Base-by-base conservation (phyloP, 1,140 invertebrate genomes). In the Copidosoma floridanum region DNA sequence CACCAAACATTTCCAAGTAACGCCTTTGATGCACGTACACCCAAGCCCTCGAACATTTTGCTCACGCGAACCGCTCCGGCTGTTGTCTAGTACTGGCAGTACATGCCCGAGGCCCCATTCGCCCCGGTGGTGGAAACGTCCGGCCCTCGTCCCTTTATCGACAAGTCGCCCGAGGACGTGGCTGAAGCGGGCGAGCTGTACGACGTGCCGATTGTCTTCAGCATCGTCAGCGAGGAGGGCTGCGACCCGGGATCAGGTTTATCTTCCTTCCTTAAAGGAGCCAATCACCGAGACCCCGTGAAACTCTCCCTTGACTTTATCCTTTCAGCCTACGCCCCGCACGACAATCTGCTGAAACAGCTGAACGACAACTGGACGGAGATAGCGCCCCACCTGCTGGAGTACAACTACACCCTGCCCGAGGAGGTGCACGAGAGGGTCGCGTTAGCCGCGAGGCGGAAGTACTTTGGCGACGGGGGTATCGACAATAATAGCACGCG, bases 1-100 rank as follows among this genome's bases (percentile, higher is more conserved):
- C 2, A 71, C 54, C 59, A 52, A 44, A 52, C 16, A 52, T 6
- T 59, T 59, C 24, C 37, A 59, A 52, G 57, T 59, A 51, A 59
- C 21, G 21, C 35, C 3, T 21, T 6, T n/a, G n/a, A n/a, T n/a
- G n/a, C n/a, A n/a, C n/a, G n/a, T n/a, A n/a, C n/a, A n/a, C n/a
- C n/a, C n/a, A n/a, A n/a, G n/a, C n/a, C n/a, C n/a, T n/a, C n/a
- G n/a, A n/a, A n/a, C n/a, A n/a, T n/a, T n/a, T n/a, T n/a, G n/a
- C n/a, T n/a, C n/a, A n/a, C n/a, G n/a, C n/a, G n/a, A n/a, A n/a
- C n/a, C n/a, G 18, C 5, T 44, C 14, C 12, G 5, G 14, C 7
- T 46, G 26, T 14, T 46, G 46, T 16, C 10, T n/a, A 48, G 54
- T 48, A 38, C 40, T 57, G 29, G 43, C 54, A 57, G 20, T 57